phyloP scores from a whole-genome alignment of 2,113 vertebrate genomes.

The Pomatorhinus ruficollis region DNA sequence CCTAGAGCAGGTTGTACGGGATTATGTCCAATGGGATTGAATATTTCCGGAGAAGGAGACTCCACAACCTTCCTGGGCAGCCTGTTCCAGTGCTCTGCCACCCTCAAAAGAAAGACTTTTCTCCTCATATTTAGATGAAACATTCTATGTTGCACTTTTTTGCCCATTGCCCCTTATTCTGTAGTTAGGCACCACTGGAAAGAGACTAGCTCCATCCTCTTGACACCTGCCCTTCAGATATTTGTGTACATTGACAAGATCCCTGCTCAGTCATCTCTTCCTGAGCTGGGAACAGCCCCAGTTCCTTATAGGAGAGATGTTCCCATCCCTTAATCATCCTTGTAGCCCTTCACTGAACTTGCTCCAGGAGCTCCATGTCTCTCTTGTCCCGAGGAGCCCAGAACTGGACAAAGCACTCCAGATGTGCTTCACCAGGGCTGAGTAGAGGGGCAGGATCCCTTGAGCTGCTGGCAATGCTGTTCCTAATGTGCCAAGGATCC shows the following conservation, averaged over 20 bases:
- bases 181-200: neutral
- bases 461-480: accelerated
- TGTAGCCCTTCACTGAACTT: neutral
- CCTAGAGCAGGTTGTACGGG: neutral
- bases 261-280: neutral
- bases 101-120: neutral
- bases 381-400: neutral
- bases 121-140: neutral
- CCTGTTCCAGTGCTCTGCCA: neutral
- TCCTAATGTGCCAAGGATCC: neutral
- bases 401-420: neutral
- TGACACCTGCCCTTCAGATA: neutral
- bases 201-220: neutral
- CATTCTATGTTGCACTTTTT: neutral
- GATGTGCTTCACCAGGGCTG: neutral
- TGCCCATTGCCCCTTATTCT: neutral
- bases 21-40: neutral
- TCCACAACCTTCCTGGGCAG: neutral
- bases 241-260: neutral
- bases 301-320: neutral
- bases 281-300: neutral
- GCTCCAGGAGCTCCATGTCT: accelerated
- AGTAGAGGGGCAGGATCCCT: neutral
- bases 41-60: neutral
- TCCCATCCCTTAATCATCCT: no score